Base-by-base conservation (phyloP, 64 coral and sea anemone species). In the Orbicella faveolata region DNA sequence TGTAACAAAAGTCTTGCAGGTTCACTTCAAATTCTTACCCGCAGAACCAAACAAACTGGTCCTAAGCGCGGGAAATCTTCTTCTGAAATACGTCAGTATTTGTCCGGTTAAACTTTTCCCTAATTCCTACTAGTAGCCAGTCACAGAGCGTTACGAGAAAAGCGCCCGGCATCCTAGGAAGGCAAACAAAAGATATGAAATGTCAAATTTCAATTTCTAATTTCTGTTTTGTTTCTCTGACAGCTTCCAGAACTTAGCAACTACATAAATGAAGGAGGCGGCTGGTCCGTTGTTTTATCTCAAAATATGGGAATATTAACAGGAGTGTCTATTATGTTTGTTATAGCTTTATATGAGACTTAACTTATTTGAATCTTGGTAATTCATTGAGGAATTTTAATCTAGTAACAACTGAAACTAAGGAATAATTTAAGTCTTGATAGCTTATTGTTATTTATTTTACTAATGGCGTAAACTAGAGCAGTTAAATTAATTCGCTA, bases 161-260 rank as follows among this genome's bases (percentile, higher is more conserved):
- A 53, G 10, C 52, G 52, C 4, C 4, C 52, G 52, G 52, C 10
- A 53, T 53, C 55, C 55, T 59, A 10, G 55, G 54, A 9, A 59
- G 55, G 55, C 55, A 10, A 59, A 59, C 55, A 16, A 59, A 6
- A 59, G 13, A 59, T 59, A 59, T 9, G 30, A 6, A 59, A 59
- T 59, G 54, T 57, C 39, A 41, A 25, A 7, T 73, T 63, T 36
- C 12, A 12, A 0, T 20, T 19, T 36, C 67, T 9, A 23, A 26
- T 51, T 65, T 34, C 83, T 34, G 19, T 75, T 69, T 14, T 34
- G 7, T 8, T 75, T 78, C 78, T 39, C 44, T 81, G 23, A 57
- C 73, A 96, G 94, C 87, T 96, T 69, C 90, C 94, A 48, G 94
- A 96, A 73, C 74, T 96, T 6, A 84, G 79, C 79, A 92, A 80